These are phyloP conservation scores for Asbolus verrucosus DNA, from an alignment of 1,140 invertebrate genomes.

Conservation along the genomic window DNA sequence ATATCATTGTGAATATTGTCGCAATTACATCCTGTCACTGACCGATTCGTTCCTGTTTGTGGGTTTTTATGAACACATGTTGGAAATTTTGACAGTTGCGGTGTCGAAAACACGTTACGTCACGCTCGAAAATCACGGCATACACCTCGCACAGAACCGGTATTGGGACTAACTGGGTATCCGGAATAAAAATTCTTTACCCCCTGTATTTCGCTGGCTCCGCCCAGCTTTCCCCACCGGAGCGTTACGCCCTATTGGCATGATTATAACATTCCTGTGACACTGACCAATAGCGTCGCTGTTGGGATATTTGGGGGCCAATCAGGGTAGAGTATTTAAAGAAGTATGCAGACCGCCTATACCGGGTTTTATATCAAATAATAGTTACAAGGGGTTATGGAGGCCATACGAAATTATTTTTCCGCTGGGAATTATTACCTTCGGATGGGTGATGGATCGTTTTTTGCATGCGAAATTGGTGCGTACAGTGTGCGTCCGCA, in stretches of 20 bases:
- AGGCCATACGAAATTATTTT: conserved; percentile 49
- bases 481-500: not conserved
- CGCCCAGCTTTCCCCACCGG: conserved; percentile 52
- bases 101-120: conserved; percentile 44
- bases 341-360: conserved; percentile 55
- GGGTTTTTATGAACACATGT: not conserved
- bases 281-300: conserved; percentile 49
- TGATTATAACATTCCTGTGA: conserved; percentile 57
- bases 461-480: not conserved
- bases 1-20: not conserved
- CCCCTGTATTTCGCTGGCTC: conserved; percentile 47
- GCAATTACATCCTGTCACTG: conserved; percentile 11
- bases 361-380: conserved; percentile 58
- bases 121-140: conserved; percentile 51
- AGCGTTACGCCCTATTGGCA: conserved; percentile 49
- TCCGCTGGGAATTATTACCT: not conserved
- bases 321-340: conserved; percentile 44
- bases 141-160: conserved; percentile 52
- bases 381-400: conserved; percentile 59
- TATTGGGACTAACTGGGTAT: conserved; percentile 54
- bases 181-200: conserved; percentile 58
- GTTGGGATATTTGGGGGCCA: conserved; percentile 47
- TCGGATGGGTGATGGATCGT: not conserved
- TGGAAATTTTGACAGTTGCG: conserved; percentile 22
- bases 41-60: no score